phyloP scores from a whole-genome alignment of 2,113 vertebrate species.

The Menura novaehollandiae region DNA sequence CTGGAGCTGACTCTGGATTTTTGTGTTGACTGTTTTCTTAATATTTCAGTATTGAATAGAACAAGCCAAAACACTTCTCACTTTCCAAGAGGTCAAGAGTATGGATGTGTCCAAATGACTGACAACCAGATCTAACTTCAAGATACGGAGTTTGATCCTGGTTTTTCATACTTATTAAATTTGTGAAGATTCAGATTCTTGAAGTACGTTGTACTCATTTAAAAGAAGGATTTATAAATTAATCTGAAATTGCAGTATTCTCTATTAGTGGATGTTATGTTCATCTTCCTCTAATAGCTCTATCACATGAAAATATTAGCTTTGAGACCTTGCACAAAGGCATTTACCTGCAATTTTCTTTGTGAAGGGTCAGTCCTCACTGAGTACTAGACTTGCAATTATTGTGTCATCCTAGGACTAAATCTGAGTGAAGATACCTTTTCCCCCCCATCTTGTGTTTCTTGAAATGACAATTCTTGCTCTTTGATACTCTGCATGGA shows the following conservation, averaged over 20 bases:
- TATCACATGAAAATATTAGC: not conserved
- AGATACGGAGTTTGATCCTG: not conserved
- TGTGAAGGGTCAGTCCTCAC: not conserved
- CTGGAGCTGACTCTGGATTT: not conserved
- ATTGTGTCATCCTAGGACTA: not conserved
- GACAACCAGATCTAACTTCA: not conserved
- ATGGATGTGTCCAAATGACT: not conserved
- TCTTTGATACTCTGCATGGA: not conserved
- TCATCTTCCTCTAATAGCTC: not conserved
- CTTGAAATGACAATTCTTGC: not conserved
- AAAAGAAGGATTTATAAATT: not conserved
- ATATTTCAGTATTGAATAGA: not conserved
- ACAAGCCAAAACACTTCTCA: not conserved
- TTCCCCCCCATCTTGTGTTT: accelerated
- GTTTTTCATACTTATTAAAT: not conserved
- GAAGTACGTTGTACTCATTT: not conserved
- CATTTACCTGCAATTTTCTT: not conserved
- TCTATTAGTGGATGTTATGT: not conserved
- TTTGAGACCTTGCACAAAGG: not conserved
- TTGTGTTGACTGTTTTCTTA: not conserved
- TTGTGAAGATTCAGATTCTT: not conserved
- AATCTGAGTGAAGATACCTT: not conserved
- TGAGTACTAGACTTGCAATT: not conserved
- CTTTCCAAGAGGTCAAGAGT: not conserved
- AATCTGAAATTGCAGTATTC: not conserved